Evolutionary conservation across 2,888 invertebrate genomes (phyloP), one percentile per base, ranked within the genome.

Genomic region (Acronicta psi): DNA sequence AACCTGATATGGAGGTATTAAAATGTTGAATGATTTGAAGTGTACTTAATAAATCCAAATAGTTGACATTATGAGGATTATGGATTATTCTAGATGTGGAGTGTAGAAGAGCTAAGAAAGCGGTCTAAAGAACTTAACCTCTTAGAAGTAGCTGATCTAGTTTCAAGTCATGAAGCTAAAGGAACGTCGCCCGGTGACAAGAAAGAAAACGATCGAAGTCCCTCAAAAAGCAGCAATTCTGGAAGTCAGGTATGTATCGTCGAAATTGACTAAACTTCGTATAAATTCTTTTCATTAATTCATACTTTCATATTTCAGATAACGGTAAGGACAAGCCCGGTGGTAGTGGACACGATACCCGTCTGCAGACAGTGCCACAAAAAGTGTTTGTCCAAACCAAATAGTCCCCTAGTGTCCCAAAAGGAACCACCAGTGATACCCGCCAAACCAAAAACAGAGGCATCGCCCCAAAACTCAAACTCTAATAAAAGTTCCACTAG

Each of bases 281-380:
- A 37, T n/a, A 11, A 25, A 13, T 18, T 37, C 31, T 20, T 11
- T 37, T n/a, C 8, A 25, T 54, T 55, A 59, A 49, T 18, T 45
- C 20, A 50, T 18, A n/a, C n/a, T 45, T 41, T 67, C 58, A 11
- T 52, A 60, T 90, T 93, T 66, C 91, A 97, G 97, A 96, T 97
- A 72, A 97, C 97, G 46, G 97, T 97, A 56, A 95, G 96, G 79
- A 97, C 97, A 49, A 96, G 96, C 87, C 96, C 96, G 60, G 95
- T 96, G 59, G 95, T 96, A 51, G 96, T 96, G 63, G 97, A 97
- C 88, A 95, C 96, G 57, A 95, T 97, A 80, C 95, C 96, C 53
- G 96, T 97, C 54, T 97, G 97, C 89, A 95, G 96, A 71, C 96
- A 97, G 87, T 97, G 97, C 89, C 97, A 97, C 82, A 96, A 96